These are phyloP conservation scores for Antennarius striatus DNA, from an alignment of 2,113 vertebrate genomes.

Conservation along the genomic window DNA sequence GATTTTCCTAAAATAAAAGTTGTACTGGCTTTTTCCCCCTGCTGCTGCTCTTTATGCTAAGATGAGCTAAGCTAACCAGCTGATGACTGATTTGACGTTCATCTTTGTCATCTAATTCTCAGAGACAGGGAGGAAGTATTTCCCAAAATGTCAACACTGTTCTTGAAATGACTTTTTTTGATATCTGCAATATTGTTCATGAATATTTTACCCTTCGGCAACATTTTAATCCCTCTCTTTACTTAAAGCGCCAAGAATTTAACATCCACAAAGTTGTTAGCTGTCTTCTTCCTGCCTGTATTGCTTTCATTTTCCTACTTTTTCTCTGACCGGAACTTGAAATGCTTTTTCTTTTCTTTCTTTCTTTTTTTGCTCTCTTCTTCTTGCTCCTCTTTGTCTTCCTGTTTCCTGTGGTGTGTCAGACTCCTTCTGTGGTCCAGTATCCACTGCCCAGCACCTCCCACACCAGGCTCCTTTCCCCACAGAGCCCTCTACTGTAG, in stretches of 20 bases:
- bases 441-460: slow-evolving; percentile 82
- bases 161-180: slow-evolving; percentile 30
- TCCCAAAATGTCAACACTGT: slow-evolving; percentile 24
- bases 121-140: not conserved
- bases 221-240: not conserved
- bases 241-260: slow-evolving; percentile 8
- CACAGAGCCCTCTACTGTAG: slow-evolving; percentile 88
- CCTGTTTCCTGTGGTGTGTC: slow-evolving; percentile 76
- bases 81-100: not conserved
- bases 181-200: slow-evolving; percentile 20
- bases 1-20: too few relatives aligned
- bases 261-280: slow-evolving; percentile 3
- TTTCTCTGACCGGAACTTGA: slow-evolving; percentile 56
- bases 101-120: not conserved
- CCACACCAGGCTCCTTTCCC: slow-evolving; percentile 87
- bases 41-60: slow-evolving; percentile 6
- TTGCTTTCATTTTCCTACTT: slow-evolving; percentile 50
- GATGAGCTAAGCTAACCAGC: not conserved
- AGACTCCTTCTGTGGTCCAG: slow-evolving; percentile 92
- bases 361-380: slow-evolving; percentile 43
- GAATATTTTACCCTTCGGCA: slow-evolving; percentile 10
- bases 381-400: slow-evolving; percentile 33
- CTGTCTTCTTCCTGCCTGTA: slow-evolving; percentile 46
- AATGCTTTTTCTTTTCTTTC: slow-evolving; percentile 48
- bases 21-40: not conserved